Evolutionary conservation across 2,113 vertebrate species (phyloP).

Genomic region (Elgaria multicarinata): DNA sequence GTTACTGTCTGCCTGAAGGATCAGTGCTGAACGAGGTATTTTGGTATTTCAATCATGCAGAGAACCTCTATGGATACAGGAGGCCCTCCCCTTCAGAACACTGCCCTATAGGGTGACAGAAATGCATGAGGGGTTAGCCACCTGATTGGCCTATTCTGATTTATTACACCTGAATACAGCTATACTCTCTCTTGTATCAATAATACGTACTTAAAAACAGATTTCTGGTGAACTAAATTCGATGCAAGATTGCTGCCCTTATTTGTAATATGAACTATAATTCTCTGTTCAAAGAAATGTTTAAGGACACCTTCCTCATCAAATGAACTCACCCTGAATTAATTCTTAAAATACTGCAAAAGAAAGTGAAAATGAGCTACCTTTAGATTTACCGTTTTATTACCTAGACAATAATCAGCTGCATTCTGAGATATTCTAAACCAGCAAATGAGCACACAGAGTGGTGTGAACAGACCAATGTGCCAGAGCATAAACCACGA

Average conservation of each 20-base stretch:
- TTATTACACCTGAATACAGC: too few species aligned
- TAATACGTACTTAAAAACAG: neutral
- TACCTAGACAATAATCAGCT: neutral
- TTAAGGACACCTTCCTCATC: neutral
- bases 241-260: neutral
- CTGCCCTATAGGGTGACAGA: too few species aligned
- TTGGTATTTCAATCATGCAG: too few species aligned
- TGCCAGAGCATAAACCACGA: neutral
- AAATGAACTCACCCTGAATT: neutral
- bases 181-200: neutral
- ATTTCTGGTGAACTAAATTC: neutral
- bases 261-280: neutral
- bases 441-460: neutral
- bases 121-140: neutral
- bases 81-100: neutral
- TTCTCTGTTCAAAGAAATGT: neutral
- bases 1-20: neutral
- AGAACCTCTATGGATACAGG: too few species aligned
- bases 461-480: neutral
- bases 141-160: too few species aligned
- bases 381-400: neutral
- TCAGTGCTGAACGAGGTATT: too few species aligned
- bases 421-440: neutral
- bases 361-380: neutral
- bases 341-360: neutral